Base-by-base conservation (phyloP, 2,113 vertebrate species). In the Tragelaphus imberbis region DNA sequence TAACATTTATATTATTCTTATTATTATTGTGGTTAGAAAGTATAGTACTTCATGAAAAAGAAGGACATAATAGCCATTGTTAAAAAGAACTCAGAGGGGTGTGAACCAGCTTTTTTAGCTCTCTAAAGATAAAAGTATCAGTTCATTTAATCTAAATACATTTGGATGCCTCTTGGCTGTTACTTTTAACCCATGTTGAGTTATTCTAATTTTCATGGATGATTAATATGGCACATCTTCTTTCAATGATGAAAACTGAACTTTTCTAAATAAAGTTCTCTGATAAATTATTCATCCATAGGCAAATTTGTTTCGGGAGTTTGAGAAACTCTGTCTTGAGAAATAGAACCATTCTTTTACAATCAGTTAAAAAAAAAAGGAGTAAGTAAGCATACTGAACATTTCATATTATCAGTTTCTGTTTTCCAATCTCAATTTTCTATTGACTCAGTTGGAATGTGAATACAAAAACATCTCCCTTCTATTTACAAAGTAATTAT, bases 1-100 rank as follows among this genome's bases (percentile, higher is more conserved):
- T 96, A 96, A 97, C 90, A 98, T 98, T 94, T 95, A 88, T 96
- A 81, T 95, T 93, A 90, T 92, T 95, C 68, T 58, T 71, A 16
- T 91, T 96, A 80, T n/a, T 96, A 80, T 25, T 95, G 53, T 91
- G 71, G 96, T 95, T 95, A 84, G 97, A 98, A 98, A 93, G 86
- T 75, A 40, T 61, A 13, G 40, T 77, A 85, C 81, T 96, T 96
- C 65, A 97, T 94, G 92, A 84, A 90, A 59, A 80, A 44, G 33
- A 40, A 98, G 59, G 63, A 91, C 84, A 63, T 87, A 68, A 95
- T 96, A 96, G 84, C 10, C 49, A 68, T 59, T 94, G 91, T 96
- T 92, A 49, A 80, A 97, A 94, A 97, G 87, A 68, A 87, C 7
- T 0, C 89, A 96, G 27, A 86, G 51, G 86, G 68, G 44, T 92